These are phyloP conservation scores for Seira musarum DNA, from an alignment of 2,888 invertebrate genomes.

Conservation along the genomic window DNA sequence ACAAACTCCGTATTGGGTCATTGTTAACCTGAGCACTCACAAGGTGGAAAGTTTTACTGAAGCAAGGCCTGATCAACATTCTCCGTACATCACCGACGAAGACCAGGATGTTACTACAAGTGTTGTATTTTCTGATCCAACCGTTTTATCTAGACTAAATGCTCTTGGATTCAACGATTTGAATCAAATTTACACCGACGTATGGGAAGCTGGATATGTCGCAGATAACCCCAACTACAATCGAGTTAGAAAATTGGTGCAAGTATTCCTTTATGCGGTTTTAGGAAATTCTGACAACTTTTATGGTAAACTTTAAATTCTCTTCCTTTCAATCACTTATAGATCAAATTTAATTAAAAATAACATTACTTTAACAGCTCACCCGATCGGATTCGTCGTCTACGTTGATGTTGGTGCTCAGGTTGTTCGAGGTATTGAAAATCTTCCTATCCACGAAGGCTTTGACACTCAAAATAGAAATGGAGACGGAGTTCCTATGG, in stretches of 20 bases:
- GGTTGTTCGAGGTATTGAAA: constrained; percentile 31
- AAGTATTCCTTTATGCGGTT: constrained; percentile 35
- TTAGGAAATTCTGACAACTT: neutral
- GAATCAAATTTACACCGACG: constrained; percentile 12
- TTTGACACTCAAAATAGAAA: constrained; percentile 28
- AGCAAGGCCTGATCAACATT: neutral
- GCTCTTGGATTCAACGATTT: constrained; percentile 12
- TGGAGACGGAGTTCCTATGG: constrained; percentile 3
- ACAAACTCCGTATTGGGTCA: neutral
- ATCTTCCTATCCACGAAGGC: constrained; percentile 40
- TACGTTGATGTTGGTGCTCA: constrained; percentile 28
- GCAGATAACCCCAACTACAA: constrained; percentile 50
- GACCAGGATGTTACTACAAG: neutral
- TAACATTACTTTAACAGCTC: constrained; percentile 29
- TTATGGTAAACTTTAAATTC: constrained; percentile 27
- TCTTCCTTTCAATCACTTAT: neutral
- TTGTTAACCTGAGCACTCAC: constrained; percentile 34
- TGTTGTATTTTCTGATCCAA: constrained; percentile 17
- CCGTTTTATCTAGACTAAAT: constrained; percentile 13
- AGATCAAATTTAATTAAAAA: neutral
- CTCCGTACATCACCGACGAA: constrained; percentile 10
- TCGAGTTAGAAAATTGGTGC: constrained; percentile 30
- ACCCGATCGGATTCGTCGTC: constrained; percentile 38
- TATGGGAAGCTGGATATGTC: constrained; percentile 49
- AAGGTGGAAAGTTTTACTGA: constrained; percentile 18